Evolutionary conservation across 1,140 invertebrate species (phyloP).

Genomic region (Brachionus manjavacas): DNA sequence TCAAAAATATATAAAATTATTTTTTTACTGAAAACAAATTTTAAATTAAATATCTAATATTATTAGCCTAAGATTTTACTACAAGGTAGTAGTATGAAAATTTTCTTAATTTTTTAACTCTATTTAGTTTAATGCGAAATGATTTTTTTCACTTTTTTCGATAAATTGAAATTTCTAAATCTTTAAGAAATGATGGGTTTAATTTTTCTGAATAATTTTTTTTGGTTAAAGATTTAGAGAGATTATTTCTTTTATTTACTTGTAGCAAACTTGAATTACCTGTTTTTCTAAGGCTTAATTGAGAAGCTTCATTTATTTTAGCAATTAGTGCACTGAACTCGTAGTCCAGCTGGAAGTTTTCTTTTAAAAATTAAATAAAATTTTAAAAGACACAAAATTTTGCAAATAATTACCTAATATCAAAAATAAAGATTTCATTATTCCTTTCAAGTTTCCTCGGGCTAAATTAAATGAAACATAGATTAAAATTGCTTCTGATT

Average conservation of each 20-base stretch:
- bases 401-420: neutral
- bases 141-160: too few relatives aligned
- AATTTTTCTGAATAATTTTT: too few relatives aligned
- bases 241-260: too few relatives aligned
- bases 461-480: constrained; percentile 24
- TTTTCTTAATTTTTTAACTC: neutral
- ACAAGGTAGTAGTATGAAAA: neutral
- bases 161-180: too few relatives aligned
- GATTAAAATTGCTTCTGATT: constrained; percentile 14
- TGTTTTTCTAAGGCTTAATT: constrained; percentile 19
- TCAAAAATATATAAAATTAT: too few relatives aligned
- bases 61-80: neutral
- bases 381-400: neutral
- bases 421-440: neutral
- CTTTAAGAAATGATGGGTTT: too few relatives aligned
- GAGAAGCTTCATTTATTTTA: constrained; percentile 25
- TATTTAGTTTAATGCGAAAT: too few relatives aligned
- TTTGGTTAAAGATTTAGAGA: too few relatives aligned
- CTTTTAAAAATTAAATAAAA: neutral
- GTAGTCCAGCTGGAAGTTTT: neutral
- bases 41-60: neutral
- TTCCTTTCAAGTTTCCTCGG: constrained; percentile 7
- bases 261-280: neutral
- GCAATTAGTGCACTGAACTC: neutral
- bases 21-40: neutral